Percentiles rank a stretch among this genome's conserved stretches.
phyloP scores from a whole-genome alignment of 2,797 vertebrate genomes.

The Martes flavigula region DNA sequence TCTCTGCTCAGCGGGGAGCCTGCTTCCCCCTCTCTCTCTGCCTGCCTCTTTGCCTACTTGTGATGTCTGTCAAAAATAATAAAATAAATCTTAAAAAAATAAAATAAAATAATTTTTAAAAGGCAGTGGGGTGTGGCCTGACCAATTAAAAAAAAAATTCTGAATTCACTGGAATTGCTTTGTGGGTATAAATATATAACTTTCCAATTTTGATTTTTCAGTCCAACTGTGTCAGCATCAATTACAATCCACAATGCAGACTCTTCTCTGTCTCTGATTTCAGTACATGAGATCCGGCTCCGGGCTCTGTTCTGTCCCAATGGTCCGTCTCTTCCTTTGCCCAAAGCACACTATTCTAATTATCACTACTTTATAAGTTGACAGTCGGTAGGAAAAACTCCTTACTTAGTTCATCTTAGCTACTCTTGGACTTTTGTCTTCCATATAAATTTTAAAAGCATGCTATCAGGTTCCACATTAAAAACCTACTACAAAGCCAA shows the following conservation, averaged over 20 bases:
- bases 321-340: neutral
- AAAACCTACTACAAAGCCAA: neutral
- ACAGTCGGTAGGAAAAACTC: neutral
- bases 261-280: neutral
- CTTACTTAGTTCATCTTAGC: neutral
- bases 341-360: neutral
- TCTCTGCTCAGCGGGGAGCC: neutral
- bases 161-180: neutral
- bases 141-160: neutral
- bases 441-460: neutral
- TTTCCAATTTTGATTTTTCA: neutral
- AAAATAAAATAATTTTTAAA: no score
- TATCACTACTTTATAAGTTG: neutral
- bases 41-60: no score
- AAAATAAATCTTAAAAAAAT: no score
- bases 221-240: neutral
- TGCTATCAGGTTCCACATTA: neutral
- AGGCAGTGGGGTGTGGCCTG: no score
- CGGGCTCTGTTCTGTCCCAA: neutral
- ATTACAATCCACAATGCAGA: accelerated
- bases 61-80: neutral
- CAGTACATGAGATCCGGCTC: neutral
- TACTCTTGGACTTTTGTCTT: neutral
- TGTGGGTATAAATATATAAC: neutral
- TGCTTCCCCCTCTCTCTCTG: neutral